Evolutionary conservation across 2,797 vertebrate species (phyloP).

Genomic region (Chanos chanos): DNA sequence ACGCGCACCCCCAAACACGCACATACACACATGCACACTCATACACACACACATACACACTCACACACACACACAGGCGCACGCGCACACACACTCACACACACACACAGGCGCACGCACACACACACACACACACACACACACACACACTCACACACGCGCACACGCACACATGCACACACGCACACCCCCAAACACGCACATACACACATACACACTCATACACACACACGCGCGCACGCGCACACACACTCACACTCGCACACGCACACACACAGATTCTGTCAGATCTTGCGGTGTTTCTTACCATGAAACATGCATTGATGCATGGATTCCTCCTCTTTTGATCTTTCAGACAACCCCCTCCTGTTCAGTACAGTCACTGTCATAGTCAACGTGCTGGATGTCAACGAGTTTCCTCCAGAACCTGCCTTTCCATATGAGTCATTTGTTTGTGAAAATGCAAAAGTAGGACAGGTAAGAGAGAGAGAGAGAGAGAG

Average conservation of each 20-base stretch:
- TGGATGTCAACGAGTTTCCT: slow-evolving; percentile 93
- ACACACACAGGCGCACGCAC: too few relatives aligned
- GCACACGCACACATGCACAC: too few relatives aligned
- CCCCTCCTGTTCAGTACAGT: slow-evolving; percentile 81
- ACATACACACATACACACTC: too few relatives aligned
- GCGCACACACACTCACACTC: too few relatives aligned
- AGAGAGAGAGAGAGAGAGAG: background rate
- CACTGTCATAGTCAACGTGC: slow-evolving; percentile 77
- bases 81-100: background rate
- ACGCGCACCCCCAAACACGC: background rate
- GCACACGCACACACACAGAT: too few relatives aligned
- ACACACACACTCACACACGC: too few relatives aligned
- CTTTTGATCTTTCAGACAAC: slow-evolving; percentile 73
- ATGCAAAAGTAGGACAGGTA: slow-evolving; percentile 87
- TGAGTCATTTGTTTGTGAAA: slow-evolving; percentile 87
- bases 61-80: too few relatives aligned
- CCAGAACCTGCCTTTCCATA: slow-evolving; percentile 82
- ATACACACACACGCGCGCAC: too few relatives aligned
- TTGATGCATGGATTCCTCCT: background rate
- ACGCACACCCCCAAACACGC: too few relatives aligned
- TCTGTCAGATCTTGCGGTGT: background rate
- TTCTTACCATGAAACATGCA: background rate
- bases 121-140: too few relatives aligned
- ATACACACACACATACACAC: too few relatives aligned
- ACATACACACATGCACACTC: too few relatives aligned